Evolutionary conservation across 1,140 invertebrate genomes (phyloP).

Genomic region (Pristionchus pacificus): DNA sequence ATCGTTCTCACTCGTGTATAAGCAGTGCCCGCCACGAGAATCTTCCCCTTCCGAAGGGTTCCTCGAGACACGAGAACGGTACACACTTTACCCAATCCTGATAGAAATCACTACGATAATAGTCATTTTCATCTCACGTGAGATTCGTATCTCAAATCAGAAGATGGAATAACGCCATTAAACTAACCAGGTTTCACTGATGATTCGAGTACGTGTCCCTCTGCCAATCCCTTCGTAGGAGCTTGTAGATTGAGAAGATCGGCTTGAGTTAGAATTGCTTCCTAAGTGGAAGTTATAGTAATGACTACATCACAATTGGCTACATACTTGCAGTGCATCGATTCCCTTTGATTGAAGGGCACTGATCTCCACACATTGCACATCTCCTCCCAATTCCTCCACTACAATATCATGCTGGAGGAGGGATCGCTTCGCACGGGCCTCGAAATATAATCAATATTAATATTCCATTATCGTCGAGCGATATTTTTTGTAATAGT

Average conservation of each 20-base stretch:
- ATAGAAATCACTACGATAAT: conserved; percentile 26
- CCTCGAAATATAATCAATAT: conserved; percentile 62
- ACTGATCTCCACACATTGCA: conserved; percentile 84
- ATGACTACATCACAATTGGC: conserved; percentile 15
- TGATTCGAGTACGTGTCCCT: conserved; percentile 85
- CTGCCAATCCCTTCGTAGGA: conserved; percentile 72
- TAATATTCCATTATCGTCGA: conserved; percentile 18
- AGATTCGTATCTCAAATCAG: too few species aligned
- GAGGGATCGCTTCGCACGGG: conserved; percentile 72
- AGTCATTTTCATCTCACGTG: conserved; percentile 16
- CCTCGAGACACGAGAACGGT: conserved; percentile 84
- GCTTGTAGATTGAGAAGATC: conserved; percentile 78
- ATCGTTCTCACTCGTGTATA: conserved; percentile 69
- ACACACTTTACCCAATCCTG: conserved; percentile 71
- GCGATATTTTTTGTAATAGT: not conserved
- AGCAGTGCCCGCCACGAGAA: conserved; percentile 75
- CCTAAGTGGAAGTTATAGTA: conserved; percentile 63
- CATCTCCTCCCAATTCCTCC: conserved; percentile 84
- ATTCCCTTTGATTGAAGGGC: conserved; percentile 67
- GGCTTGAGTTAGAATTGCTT: conserved; percentile 76
- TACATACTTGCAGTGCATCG: conserved; percentile 38
- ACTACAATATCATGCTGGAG: conserved; percentile 72
- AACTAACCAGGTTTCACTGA: conserved; percentile 70
- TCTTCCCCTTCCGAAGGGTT: conserved; percentile 74
- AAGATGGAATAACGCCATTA: conserved; percentile 57